Base-by-base conservation (phyloP, 2,888 invertebrate species). In the Lepidochrysops patricia region DNA sequence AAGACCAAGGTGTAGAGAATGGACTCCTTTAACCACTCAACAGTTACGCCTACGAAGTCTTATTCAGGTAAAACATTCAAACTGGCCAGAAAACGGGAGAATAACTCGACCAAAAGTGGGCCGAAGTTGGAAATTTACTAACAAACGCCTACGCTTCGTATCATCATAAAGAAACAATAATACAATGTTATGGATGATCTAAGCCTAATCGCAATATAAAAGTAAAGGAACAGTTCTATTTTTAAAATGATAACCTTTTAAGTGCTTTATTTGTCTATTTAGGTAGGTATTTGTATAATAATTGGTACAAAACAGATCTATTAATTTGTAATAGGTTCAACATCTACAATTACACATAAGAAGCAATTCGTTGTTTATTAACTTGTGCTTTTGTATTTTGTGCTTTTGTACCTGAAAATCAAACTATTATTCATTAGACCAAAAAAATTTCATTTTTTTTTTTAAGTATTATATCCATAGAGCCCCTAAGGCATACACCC, bases 1-100 rank as follows among this genome's bases (percentile, higher is more conserved):
- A 67, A 89, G 91, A 70, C 93, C 94, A 56, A 90, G 95, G 71
- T 93, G 94, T 79, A 92, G 94, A 74, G 92, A 94, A 82, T 95
- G 95, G 95, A 91, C 93, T 63, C 96, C 96, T 57, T 85, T 97
- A 64, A 92, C 94, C 54, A 95, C 96, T 15, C 97, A 96, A 80
- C 97, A 97, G 90, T 90, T 95, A 67, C 92, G 97, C 59, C 85
- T 96, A 54, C 90, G 96, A 66, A 96, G 94, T 82, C 89, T 97
- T 62, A 91, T 94, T 71, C 94, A 95, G 90, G 92, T 96, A 77
- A 62, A 13, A 32, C 4, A 29, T 4, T 43, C 23, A 4, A 12
- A 1, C 3, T 4, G 23, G 12, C 15, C 2, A 3, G 15, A 4
- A 37, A 9, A 43, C 15, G 4, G 5, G n/a, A 35, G 32, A 9